Conservation (phyloP, 2,888 invertebrate species). For the Sialis lutaria region DNA sequence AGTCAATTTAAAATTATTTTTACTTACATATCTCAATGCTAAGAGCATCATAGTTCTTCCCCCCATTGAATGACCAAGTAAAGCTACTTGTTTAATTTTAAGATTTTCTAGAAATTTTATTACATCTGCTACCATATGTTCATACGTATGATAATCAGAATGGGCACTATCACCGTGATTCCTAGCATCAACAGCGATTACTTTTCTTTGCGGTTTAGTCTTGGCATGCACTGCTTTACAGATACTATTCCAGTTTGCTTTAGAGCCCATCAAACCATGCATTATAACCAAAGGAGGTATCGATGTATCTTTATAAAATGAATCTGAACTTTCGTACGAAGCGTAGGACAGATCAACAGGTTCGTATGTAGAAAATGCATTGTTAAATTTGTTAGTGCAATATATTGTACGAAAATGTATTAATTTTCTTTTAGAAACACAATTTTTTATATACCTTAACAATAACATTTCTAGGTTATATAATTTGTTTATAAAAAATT, state of each 20-base stretch:
- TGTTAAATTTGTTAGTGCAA: too few relatives aligned
- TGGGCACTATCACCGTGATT: constrained; percentile 94
- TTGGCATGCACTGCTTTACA: constrained; percentile 49
- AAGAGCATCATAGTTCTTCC: constrained; percentile 81
- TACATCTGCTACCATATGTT: constrained; percentile 58
- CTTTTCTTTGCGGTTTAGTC: constrained; percentile 46
- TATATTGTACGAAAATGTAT: too few relatives aligned
- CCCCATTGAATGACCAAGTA: constrained; percentile 92
- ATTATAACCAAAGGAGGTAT: constrained; percentile 58
- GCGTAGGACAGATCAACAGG: constrained; percentile 45
- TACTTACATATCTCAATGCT: constrained; percentile 49
- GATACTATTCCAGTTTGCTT: constrained; percentile 71
- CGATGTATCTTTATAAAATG: constrained; percentile 19
- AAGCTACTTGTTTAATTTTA: constrained; percentile 40
- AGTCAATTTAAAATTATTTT: neutral
- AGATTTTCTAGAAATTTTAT: constrained; percentile 42
- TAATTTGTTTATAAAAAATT: too few relatives aligned
- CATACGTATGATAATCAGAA: constrained; percentile 50
- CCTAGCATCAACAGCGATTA: constrained; percentile 71
- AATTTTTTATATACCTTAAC: too few relatives aligned
- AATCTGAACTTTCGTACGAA: constrained; percentile 38
- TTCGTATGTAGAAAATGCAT: neutral
- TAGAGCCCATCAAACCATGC: constrained; percentile 77
- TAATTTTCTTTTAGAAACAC: too few relatives aligned
- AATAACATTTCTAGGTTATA: too few relatives aligned